Conservation (phyloP, 1,140 invertebrate species). For the Pectinophora gossypiella region DNA sequence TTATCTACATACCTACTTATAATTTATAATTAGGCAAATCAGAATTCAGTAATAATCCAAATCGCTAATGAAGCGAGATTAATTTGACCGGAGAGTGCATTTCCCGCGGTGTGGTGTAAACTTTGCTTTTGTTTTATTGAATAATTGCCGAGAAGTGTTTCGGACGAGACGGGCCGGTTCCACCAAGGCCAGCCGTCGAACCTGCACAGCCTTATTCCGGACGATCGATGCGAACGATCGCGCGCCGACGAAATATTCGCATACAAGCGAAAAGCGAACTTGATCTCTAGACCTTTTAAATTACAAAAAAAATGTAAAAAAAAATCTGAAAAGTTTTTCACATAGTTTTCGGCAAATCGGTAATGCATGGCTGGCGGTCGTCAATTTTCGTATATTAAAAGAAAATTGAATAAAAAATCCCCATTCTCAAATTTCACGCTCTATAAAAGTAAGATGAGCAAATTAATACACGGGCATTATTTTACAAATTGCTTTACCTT, state of each 20-base stretch:
- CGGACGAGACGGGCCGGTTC: constrained; percentile 65
- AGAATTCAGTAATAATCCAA: constrained; percentile 22
- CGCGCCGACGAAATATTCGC: too few relatives aligned
- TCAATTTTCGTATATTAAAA: too few relatives aligned
- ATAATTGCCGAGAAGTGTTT: constrained; percentile 72
- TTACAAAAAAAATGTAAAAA: too few relatives aligned
- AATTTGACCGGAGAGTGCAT: constrained; percentile 38
- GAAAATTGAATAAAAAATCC: too few relatives aligned
- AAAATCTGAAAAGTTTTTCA: too few relatives aligned
- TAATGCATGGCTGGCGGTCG: too few relatives aligned
- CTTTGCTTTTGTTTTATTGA: constrained; percentile 72
- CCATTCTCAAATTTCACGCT: too few relatives aligned
- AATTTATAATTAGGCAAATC: neutral
- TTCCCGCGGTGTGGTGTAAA: constrained; percentile 57
- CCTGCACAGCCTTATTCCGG: constrained; percentile 45
- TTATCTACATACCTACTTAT: too few relatives aligned
- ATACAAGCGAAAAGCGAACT: too few relatives aligned
- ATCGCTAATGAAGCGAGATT: constrained; percentile 50
- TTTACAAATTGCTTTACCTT: neutral
- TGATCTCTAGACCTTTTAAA: too few relatives aligned
- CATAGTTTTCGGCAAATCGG: too few relatives aligned
- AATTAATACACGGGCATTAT: neutral
- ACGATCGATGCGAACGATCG: constrained; percentile 16
- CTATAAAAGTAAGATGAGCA: neutral
- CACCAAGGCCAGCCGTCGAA: constrained; percentile 68